phyloP scores from a whole-genome alignment of 2,113 vertebrate species.

The Accipiter cooperii region DNA sequence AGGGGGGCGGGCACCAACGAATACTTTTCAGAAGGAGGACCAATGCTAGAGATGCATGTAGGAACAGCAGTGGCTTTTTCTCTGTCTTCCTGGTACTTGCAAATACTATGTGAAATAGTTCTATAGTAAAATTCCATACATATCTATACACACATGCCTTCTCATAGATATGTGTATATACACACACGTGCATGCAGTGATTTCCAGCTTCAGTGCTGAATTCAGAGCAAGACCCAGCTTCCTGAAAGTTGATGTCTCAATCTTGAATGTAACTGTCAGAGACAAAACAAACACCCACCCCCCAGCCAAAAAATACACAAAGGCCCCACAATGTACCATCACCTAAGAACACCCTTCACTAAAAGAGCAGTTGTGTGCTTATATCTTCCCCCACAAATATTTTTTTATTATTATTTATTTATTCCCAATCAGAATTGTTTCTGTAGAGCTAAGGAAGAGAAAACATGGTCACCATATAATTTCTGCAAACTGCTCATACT shows the following conservation, averaged over 20 bases:
- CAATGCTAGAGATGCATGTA: background rate
- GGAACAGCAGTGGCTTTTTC: background rate
- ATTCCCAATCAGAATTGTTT: background rate
- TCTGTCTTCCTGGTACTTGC: background rate
- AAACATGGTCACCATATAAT: accelerated
- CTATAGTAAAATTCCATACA: background rate
- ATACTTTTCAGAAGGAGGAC: background rate
- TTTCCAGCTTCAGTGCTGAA: background rate
- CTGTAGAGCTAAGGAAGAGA: background rate
- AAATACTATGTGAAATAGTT: background rate
- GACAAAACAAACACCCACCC: background rate
- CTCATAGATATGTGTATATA: background rate
- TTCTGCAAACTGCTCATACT: background rate
- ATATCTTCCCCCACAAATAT: background rate
- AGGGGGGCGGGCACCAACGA: accelerated
- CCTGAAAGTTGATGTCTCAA: background rate
- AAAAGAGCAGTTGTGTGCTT: background rate
- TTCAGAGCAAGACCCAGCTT: background rate
- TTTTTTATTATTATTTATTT: background rate
- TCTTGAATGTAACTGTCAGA: background rate
- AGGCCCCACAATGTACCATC: accelerated
- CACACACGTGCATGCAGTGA: accelerated
- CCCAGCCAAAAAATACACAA: background rate
- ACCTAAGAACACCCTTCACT: background rate
- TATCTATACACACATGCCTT: too few relatives aligned